These are phyloP conservation scores for Menidia menidia DNA, from an alignment of 2,797 vertebrate species.

Conservation along the genomic window DNA sequence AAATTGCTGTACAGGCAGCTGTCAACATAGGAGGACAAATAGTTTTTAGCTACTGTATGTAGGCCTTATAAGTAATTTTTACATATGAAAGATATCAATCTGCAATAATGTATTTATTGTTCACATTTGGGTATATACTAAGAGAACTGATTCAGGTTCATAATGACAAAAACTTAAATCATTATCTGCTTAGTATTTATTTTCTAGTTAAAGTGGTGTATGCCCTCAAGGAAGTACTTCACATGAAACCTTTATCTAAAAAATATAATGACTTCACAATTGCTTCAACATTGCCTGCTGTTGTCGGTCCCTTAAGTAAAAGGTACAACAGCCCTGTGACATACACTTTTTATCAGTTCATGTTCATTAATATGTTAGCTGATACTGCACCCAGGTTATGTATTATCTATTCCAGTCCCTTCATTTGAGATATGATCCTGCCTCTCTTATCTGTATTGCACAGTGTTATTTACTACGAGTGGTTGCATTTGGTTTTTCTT, in stretches of 20 bases:
- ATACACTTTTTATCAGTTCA: not conserved
- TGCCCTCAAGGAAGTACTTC: slow-evolving; percentile 21
- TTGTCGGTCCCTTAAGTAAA: slow-evolving; percentile 15
- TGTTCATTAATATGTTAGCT: not conserved
- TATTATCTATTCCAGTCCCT: not conserved
- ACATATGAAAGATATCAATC: not conserved
- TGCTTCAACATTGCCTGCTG: slow-evolving; percentile 25
- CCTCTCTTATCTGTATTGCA: not conserved
- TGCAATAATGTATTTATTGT: not conserved
- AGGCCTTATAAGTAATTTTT: not conserved
- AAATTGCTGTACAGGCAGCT: slow-evolving; percentile 7
- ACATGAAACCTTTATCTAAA: slow-evolving; percentile 28
- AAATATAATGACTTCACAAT: slow-evolving; percentile 46
- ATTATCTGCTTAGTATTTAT: slow-evolving; percentile 11
- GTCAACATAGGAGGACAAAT: slow-evolving; percentile 10
- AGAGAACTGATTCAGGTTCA: slow-evolving; percentile 18
- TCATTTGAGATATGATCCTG: not conserved
- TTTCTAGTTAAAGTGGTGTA: slow-evolving; percentile 16
- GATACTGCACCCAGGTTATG: not conserved
- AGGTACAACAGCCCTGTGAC: not conserved
- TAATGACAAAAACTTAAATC: slow-evolving; percentile 23
- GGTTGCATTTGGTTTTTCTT: slow-evolving; percentile 32
- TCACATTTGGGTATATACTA: not conserved
- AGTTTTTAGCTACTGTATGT: slow-evolving; percentile 1
- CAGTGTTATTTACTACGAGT: not conserved